Evolutionary conservation across 2,113 vertebrate species (phyloP), one percentile per base, ranked within the genome.

Genomic region (Eptatretus burgeri): DNA sequence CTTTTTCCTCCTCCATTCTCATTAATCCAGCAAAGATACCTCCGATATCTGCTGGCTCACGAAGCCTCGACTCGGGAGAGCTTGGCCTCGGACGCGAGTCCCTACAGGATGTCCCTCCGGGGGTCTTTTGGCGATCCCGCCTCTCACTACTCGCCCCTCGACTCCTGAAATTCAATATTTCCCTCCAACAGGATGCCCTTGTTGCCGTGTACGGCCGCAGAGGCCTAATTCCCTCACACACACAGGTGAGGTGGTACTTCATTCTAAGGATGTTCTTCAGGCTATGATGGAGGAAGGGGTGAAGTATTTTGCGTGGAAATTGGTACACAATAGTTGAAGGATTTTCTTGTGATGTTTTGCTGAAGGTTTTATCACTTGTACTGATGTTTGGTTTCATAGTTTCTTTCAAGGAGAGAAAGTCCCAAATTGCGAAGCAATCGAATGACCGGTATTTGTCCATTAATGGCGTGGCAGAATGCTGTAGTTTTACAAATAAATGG

Each of bases 161-260:
- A 73, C 91, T 91, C 75, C 76, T 98, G 75, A 94, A 93, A 72
- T 98, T 98, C 70, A 98, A 98, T 71, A 76, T 98, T 66, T 87
- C 88, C 0, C 79, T 94, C 69, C 85, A 86, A 0, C 83, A 85
- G 73, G 85, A 87, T 65, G 87, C 89, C 52, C 74, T 98, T 66
- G 78, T 98, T 70, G 91, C 88, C 64, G 85, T 95, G 75, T 98
- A 98, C 56, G 89, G 91, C 65, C 79, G 89, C 74, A 82, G 91
- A 73, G 95, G 95, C 73, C 82, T 89, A 70, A 87, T 89, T 63
- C 89, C 91, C 51, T 95, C 91, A 63, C 91, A 98, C 70, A 98
- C 89, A 63, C 91, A 98, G 89, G 91, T 98, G 82, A 70, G 53
- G 53, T 10, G 53, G 53, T 12, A 41, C 27, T 41, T 41, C 7